phyloP scores from a whole-genome alignment of 2,797 vertebrate species.

The Spea hammondii region DNA sequence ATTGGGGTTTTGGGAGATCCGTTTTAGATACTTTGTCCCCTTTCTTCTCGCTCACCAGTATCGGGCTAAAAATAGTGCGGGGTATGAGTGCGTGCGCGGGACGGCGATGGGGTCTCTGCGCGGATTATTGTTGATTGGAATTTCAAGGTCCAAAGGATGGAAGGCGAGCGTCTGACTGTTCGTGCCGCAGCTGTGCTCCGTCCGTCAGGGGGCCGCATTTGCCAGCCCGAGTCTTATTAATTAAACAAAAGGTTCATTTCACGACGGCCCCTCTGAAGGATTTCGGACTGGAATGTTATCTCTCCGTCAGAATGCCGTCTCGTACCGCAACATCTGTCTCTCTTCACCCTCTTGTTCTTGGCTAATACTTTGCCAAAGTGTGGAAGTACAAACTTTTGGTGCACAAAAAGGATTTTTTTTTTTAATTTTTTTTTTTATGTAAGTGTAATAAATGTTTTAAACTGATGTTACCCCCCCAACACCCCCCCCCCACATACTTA shows the following conservation, averaged over 20 bases:
- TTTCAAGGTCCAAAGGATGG: constrained; percentile 63
- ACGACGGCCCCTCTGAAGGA: constrained; percentile 56
- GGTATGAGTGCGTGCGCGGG: constrained; percentile 59
- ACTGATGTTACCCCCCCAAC: too few species aligned
- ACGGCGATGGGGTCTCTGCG: constrained; percentile 55
- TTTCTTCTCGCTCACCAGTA: background rate
- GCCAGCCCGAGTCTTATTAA: constrained; percentile 61
- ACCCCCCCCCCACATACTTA: too few species aligned
- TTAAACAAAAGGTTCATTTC: constrained; percentile 65
- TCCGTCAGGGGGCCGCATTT: constrained; percentile 65
- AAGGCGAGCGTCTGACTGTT: constrained; percentile 68
- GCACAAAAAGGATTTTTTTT: background rate
- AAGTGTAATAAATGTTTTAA: too few species aligned
- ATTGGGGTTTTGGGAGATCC: too few species aligned
- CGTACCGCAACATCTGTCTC: constrained; percentile 35
- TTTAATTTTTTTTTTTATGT: too few species aligned
- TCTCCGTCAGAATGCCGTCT: constrained; percentile 38
- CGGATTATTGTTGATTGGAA: constrained; percentile 62
- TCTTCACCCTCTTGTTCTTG: background rate
- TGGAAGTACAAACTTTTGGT: background rate
- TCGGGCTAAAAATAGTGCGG: constrained; percentile 67
- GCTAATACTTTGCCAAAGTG: background rate
- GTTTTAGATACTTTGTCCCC: background rate
- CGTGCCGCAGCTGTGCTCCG: constrained; percentile 72
- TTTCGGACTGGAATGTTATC: constrained; percentile 49